Base-by-base conservation (phyloP, 2,113 vertebrate genomes). In the Cyrtonyx montezumae region DNA sequence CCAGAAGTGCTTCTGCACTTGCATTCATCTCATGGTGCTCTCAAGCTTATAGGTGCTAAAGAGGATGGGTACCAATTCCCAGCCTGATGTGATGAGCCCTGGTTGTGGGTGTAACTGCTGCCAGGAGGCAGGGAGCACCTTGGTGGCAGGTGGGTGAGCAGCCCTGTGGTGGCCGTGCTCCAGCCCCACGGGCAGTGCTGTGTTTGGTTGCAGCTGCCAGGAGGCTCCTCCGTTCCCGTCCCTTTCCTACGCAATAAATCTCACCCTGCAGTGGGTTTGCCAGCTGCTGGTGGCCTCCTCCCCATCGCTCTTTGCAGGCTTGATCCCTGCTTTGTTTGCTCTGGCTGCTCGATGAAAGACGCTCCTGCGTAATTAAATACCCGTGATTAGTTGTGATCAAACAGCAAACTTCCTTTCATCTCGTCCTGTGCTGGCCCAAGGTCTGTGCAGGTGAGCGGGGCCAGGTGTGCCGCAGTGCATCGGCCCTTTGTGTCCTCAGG, bases 351-450 rank as follows among this genome's bases (percentile, higher is more conserved):
- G 97, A 96, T 94, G 95, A 97, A 96, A 97, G 93, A 23, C 86
- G 53, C 94, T 94, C 82, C 90, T 93, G 88, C 92, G 97, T 97
- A 96, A 97, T 97, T 94, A 96, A 98, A 98, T 91, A 94, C 91
- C 96, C 94, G 93, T 82, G 95, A 96, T 95, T 92, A 43, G 82
- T 95, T 97, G 90, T 96, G 96, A 97, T 96, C 85, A 87, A 91
- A 93, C 56, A 97, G 95, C 97, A 96, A 96, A 91, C 94, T 92
- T 94, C 90, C 92, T 97, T 98, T 98, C 98, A 97, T 98, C 95
- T 95, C 51, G 0, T 67, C 71, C 73, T 25, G 61, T 30, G 1
- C 30, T 2, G 2, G 79, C 43, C 65, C 83, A 56, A 86, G 87
- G 93, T 82, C 87, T 87, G 56, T 8, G 8, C 18, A 2, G 96